Conservation (phyloP, 1,140 invertebrate genomes). For the Caenorhabditis remanei region DNA sequence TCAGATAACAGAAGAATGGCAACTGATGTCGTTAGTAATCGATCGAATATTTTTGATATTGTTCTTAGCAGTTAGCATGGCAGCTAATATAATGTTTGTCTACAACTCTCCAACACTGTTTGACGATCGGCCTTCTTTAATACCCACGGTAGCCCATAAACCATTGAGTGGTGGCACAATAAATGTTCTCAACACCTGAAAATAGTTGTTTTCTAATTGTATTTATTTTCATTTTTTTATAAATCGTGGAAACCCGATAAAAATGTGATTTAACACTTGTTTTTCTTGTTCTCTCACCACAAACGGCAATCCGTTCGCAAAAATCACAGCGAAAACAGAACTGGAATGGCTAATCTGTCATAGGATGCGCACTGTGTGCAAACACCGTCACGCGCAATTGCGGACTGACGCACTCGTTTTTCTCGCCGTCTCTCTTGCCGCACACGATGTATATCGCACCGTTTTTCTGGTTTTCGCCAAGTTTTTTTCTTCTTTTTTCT, state of each 20-base stretch:
- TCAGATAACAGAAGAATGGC: slow-evolving; percentile 87
- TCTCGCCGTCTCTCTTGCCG: slow-evolving; percentile 3
- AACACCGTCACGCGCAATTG: slow-evolving; percentile 20
- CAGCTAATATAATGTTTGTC: slow-evolving; percentile 87
- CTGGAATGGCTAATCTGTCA: slow-evolving; percentile 51
- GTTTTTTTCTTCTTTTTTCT: not conserved
- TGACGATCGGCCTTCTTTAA: slow-evolving; percentile 85
- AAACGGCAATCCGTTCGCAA: slow-evolving; percentile 4
- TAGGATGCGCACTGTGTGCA: not conserved
- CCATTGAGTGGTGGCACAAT: slow-evolving; percentile 46
- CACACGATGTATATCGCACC: not conserved
- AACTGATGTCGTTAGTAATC: slow-evolving; percentile 98
- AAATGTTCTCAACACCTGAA: slow-evolving; percentile 39
- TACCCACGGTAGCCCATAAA: slow-evolving; percentile 37
- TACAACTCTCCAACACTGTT: slow-evolving; percentile 94
- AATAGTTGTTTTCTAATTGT: not conserved
- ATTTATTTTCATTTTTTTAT: not conserved
- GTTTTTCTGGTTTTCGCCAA: not conserved
- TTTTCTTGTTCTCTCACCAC: slow-evolving; percentile 33
- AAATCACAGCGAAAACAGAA: slow-evolving; percentile 19
- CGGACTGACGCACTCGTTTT: not conserved
- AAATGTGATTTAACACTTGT: slow-evolving; percentile 42
- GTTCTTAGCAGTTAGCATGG: slow-evolving; percentile 91
- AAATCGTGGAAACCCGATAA: not conserved
- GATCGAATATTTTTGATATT: slow-evolving; percentile 97